Conservation (phyloP, 2,797 vertebrate genomes). For the Botia almorhae region DNA sequence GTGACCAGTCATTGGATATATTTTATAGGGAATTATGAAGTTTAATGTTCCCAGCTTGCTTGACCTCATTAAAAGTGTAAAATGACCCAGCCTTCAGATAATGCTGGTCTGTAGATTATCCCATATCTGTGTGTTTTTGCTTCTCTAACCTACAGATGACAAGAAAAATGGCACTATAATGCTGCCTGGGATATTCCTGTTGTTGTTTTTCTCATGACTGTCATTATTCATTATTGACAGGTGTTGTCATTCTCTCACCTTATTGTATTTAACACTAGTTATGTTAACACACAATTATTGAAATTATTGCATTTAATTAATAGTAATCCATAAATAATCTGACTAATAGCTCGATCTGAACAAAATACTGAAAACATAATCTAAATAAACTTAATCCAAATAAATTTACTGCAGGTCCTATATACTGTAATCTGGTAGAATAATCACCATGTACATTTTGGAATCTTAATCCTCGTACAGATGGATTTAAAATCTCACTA, state of each 20-base stretch:
- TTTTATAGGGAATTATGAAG: constrained; percentile 1
- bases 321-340: neutral
- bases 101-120: neutral
- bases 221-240: neutral
- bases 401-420: too few relatives aligned
- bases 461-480: too few relatives aligned
- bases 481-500: too few relatives aligned
- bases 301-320: too few relatives aligned
- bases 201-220: neutral
- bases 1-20: neutral
- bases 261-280: neutral
- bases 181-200: too few relatives aligned
- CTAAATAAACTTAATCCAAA: too few relatives aligned
- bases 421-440: too few relatives aligned
- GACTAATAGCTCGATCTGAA: neutral
- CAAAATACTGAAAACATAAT: too few relatives aligned
- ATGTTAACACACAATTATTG: neutral
- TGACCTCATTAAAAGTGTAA: constrained; percentile 31
- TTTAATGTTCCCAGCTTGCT: constrained; percentile 4
- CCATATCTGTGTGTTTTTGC: neutral
- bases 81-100: neutral
- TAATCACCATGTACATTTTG: too few relatives aligned
- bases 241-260: neutral
- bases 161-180: neutral
- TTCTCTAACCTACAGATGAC: too few relatives aligned